Conservation (phyloP, 2,888 invertebrate genomes). For the Periphyllus acericola region DNA sequence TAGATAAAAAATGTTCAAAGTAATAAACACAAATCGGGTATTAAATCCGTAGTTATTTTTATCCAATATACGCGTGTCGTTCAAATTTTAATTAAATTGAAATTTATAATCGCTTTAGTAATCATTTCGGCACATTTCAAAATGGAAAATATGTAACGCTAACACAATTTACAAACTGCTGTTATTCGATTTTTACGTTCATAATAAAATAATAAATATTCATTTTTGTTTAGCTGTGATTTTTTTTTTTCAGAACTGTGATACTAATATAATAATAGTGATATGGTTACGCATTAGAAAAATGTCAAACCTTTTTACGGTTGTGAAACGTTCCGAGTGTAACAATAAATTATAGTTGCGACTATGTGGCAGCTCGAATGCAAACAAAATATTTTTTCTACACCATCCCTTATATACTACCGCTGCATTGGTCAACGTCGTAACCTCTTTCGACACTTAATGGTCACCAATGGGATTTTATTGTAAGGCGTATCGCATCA, state of each 20-base stretch:
- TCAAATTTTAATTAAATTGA: too few species aligned
- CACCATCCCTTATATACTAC: background rate
- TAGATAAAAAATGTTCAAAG: too few species aligned
- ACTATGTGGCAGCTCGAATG: background rate
- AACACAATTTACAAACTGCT: background rate
- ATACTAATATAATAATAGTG: background rate
- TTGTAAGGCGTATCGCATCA: background rate
- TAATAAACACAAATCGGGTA: too few species aligned
- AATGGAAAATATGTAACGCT: too few species aligned
- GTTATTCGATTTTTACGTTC: background rate
- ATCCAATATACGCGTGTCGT: too few species aligned
- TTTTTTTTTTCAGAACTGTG: background rate
- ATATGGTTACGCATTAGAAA: background rate
- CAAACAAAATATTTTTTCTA: constrained; percentile 8
- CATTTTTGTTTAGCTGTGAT: background rate
- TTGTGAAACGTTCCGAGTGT: background rate
- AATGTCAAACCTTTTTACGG: constrained; percentile 14
- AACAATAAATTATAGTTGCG: constrained; percentile 18
- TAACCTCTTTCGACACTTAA: constrained; percentile 1
- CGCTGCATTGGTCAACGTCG: background rate
- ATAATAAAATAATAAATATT: background rate
- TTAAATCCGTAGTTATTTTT: too few species aligned
- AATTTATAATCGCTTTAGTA: too few species aligned
- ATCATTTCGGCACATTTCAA: too few species aligned
- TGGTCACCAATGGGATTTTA: background rate